These are phyloP conservation scores for Peromyscus nudipes DNA, from an alignment of 2,797 vertebrate species.

Conservation along the genomic window DNA sequence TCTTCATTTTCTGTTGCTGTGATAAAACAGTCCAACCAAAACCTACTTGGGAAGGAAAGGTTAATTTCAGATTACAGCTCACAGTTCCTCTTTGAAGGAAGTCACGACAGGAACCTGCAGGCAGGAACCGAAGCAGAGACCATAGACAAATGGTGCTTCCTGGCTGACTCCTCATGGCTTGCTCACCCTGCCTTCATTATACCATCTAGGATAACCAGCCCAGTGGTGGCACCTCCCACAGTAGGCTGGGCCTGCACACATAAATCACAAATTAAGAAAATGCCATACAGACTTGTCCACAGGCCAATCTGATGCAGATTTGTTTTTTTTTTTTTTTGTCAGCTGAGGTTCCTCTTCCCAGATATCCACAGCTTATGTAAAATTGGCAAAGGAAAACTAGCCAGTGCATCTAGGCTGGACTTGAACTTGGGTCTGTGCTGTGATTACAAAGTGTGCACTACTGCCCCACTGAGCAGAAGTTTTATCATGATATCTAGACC, in stretches of 20 bases:
- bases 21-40: not conserved
- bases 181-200: not conserved
- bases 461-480: accelerated
- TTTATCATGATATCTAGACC: not conserved
- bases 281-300: no score
- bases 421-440: not conserved
- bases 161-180: not conserved
- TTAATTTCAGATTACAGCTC: not conserved
- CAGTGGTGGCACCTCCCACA: not conserved
- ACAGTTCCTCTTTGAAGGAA: not conserved
- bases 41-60: not conserved
- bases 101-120: no score
- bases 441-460: not conserved
- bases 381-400: not conserved
- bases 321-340: not conserved
- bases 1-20: not conserved
- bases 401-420: not conserved
- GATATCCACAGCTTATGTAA: not conserved
- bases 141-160: no score
- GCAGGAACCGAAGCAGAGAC: no score
- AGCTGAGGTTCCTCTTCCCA: not conserved
- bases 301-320: not conserved
- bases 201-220: no score
- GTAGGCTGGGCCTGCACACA: not conserved
- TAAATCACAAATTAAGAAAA: not conserved